phyloP scores from a whole-genome alignment of 2,797 vertebrate species.

The Lagorchestes hirsutus region DNA sequence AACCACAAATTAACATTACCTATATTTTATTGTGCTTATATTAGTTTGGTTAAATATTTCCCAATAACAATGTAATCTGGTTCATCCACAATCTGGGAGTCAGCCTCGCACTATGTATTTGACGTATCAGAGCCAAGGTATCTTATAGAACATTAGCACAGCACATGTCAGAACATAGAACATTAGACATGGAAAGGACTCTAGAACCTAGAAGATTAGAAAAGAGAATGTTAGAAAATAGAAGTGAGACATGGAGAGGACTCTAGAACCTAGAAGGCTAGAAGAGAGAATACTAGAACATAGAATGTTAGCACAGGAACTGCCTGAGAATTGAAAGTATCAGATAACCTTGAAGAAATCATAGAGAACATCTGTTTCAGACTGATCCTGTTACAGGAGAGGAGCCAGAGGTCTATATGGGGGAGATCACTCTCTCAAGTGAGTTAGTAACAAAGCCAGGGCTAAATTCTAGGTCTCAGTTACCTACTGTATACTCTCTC shows the following conservation, averaged over 20 bases:
- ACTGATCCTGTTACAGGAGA: not conserved
- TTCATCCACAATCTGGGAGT: not conserved
- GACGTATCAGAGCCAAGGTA: not conserved
- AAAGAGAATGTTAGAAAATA: not conserved
- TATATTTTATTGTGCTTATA: not conserved
- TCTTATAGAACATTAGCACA: not conserved
- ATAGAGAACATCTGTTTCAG: not conserved
- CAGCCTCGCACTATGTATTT: not conserved
- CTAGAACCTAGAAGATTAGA: not conserved
- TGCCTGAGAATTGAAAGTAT: not conserved
- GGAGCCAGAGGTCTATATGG: not conserved
- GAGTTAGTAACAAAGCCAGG: not conserved
- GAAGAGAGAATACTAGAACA: not conserved
- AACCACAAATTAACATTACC: not conserved
- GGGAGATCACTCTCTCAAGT: not conserved
- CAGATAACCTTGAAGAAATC: not conserved
- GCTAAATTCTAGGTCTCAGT: not conserved
- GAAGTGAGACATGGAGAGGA: no score
- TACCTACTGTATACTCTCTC: not conserved
- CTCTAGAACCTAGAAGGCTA: no score
- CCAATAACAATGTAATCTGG: not conserved
- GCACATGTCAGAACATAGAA: not conserved
- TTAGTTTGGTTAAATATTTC: not conserved
- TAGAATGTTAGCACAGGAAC: not conserved
- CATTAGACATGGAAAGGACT: not conserved